phyloP scores from a whole-genome alignment of 1,140 invertebrate genomes.

The Patella vulgata region DNA sequence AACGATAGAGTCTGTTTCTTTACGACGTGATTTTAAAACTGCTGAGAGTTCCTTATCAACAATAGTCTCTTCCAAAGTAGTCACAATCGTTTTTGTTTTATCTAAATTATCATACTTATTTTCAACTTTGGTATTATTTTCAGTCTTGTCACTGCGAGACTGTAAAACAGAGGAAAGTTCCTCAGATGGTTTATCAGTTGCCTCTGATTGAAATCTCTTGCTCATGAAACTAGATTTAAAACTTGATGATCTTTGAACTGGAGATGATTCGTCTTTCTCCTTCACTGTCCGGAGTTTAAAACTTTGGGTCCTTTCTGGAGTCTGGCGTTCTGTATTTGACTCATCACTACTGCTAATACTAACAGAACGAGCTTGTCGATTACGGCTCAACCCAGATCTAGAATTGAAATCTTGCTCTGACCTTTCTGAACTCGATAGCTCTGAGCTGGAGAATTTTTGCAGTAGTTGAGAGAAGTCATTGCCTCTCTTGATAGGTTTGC shows the following conservation, averaged over 20 bases:
- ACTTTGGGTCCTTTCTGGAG: constrained; percentile 30
- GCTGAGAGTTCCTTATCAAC: constrained; percentile 19
- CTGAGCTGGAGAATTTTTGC: constrained; percentile 37
- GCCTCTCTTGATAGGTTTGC: neutral
- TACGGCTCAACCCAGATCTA: neutral
- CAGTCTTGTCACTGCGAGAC: constrained; percentile 3
- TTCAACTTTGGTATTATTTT: constrained; percentile 6
- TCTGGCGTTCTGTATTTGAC: constrained; percentile 9
- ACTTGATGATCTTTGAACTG: constrained; percentile 14
- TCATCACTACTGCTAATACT: constrained; percentile 27
- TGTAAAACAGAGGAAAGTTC: constrained; percentile 11
- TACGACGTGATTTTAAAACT: constrained; percentile 18
- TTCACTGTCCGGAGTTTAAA: constrained; percentile 1
- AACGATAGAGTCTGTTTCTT: constrained; percentile 16
- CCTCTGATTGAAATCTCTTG: constrained; percentile 4
- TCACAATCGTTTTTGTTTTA: constrained; percentile 2
- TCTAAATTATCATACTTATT: constrained; percentile 7
- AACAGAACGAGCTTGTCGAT: constrained; percentile 5
- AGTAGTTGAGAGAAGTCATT: constrained; percentile 31
- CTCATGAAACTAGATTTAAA: constrained; percentile 32
- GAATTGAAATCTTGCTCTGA: constrained; percentile 9
- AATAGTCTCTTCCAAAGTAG: constrained; percentile 20
- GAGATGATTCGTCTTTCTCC: no score
- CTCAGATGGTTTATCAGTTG: constrained; percentile 12
- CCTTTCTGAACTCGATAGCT: constrained; percentile 29